phyloP scores from a whole-genome alignment of 2,113 vertebrate species.

The Ahaetulla prasina region DNA sequence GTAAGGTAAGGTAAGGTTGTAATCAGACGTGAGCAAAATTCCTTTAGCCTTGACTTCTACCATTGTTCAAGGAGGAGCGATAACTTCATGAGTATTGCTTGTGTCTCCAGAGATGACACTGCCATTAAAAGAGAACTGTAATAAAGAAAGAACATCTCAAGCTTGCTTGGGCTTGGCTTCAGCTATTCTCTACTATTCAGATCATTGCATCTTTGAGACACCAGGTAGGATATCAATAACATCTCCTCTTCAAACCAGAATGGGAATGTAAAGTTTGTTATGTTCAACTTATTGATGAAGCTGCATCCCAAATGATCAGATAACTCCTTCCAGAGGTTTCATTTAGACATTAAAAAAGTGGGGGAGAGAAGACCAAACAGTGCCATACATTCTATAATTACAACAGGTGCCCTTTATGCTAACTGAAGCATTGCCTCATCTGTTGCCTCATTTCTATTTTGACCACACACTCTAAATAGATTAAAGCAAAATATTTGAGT shows the following conservation, averaged over 20 bases:
- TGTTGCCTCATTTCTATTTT: not conserved
- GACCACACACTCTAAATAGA: not conserved
- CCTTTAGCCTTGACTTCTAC: not conserved
- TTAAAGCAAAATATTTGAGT: accelerated
- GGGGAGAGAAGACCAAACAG: not conserved
- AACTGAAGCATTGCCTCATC: not conserved
- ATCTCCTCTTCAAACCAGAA: not conserved
- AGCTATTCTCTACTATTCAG: not conserved
- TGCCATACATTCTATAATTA: not conserved
- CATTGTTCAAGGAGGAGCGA: not conserved
- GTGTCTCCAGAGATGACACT: not conserved
- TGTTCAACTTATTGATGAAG: not conserved
- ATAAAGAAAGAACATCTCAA: not conserved
- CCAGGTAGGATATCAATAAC: not conserved
- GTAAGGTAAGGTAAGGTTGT: not conserved
- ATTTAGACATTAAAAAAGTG: not conserved
- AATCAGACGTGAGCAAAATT: not conserved
- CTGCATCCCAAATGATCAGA: not conserved
- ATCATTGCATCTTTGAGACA: not conserved
- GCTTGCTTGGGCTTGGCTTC: not conserved
- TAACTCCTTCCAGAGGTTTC: not conserved
- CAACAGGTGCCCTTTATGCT: not conserved
- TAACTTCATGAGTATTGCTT: not conserved
- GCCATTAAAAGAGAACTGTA: not conserved
- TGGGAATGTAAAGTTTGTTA: not conserved